Base-by-base conservation (phyloP, 2,797 vertebrate species). In the Melanotaenia parkinsoni region DNA sequence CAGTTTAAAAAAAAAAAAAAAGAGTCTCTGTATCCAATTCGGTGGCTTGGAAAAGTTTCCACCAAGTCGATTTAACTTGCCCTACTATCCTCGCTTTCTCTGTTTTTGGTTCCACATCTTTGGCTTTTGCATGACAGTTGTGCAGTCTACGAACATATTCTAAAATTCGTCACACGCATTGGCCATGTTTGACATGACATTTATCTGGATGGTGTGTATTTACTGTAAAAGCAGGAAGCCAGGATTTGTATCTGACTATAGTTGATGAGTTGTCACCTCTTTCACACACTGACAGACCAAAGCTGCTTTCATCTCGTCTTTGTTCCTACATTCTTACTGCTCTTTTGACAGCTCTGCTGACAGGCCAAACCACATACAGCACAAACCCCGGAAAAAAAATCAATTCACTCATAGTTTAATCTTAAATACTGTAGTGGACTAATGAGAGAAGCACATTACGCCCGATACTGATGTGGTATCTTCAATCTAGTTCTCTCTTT, bases 341-440 rank as follows among this genome's bases (percentile, higher is more conserved):
- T 74, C 66, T 63, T 59, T 53, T 9, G 56, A 66, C 69, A 50
- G 56, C 12, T 56, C 28, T 12, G 70, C 28, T 61, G 72, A 79
- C 72, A 60, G 63, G 54, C 65, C 66, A 65, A 63, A 81, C 72
- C 82, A 45, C 77, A 72, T 30, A 26, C 73, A 43, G 76, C 71
- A 70, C 70, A 70, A 70, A 69, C 74, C 57, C 63, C 20, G 62
- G 75, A 32, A 61, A 79, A 50, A 63, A 79, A 74, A 86, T 87
- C 87, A 88, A 58, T 82, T 72, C 82, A 59, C 77, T 86, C 73
- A 30, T 76, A 74, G 87, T 90, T 85, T 81, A 70, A 82, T 80
- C 82, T 88, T 89, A 91, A 92, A 88, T 89, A 90, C 78, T 70
- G 13, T 43, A 18, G 16, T 43, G 47, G 65, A 85, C 81, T 80